Conservation (phyloP, 2,888 invertebrate species). For the Drosophila emarginata region DNA sequence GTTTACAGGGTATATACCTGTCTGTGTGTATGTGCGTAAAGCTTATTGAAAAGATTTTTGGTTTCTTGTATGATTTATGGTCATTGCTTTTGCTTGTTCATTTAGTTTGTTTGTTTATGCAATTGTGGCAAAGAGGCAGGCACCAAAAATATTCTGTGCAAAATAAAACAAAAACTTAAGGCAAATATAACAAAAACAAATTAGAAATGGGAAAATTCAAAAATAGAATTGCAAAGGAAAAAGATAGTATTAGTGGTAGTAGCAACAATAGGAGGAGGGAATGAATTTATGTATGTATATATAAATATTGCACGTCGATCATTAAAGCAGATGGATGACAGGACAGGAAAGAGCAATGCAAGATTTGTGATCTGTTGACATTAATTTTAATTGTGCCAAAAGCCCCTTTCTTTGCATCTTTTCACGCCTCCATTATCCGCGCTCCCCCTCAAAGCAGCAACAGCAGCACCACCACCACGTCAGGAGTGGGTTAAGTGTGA, state of each 20-base stretch:
- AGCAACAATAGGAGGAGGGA: conserved; percentile 42
- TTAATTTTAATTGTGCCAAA: conserved; percentile 68
- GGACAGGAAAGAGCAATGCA: conserved; percentile 25
- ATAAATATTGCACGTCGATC: too few relatives aligned
- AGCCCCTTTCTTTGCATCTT: too few relatives aligned
- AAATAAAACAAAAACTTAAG: conserved; percentile 30
- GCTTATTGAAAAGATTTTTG: conserved; percentile 47
- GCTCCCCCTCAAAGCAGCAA: too few relatives aligned
- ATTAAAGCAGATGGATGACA: too few relatives aligned
- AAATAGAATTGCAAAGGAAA: conserved; percentile 10
- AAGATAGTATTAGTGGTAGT: conserved; percentile 27
- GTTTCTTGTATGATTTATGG: conserved; percentile 60
- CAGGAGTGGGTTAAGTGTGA: background rate
- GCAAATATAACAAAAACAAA: background rate
- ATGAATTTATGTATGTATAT: too few relatives aligned
- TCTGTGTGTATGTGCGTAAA: background rate
- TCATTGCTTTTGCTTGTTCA: conserved; percentile 32
- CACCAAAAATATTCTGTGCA: conserved; percentile 20
- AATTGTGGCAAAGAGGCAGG: conserved; percentile 35
- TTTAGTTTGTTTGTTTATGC: conserved; percentile 62
- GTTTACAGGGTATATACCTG: too few relatives aligned
- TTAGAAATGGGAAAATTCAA: background rate
- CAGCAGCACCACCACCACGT: too few relatives aligned
- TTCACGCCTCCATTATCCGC: too few relatives aligned
- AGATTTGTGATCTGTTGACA: conserved; percentile 70